Percentiles rank a stretch among this genome's conserved stretches.
phyloP scores from a whole-genome alignment of 2,113 vertebrate genomes.

The Tonatia bakeri region DNA sequence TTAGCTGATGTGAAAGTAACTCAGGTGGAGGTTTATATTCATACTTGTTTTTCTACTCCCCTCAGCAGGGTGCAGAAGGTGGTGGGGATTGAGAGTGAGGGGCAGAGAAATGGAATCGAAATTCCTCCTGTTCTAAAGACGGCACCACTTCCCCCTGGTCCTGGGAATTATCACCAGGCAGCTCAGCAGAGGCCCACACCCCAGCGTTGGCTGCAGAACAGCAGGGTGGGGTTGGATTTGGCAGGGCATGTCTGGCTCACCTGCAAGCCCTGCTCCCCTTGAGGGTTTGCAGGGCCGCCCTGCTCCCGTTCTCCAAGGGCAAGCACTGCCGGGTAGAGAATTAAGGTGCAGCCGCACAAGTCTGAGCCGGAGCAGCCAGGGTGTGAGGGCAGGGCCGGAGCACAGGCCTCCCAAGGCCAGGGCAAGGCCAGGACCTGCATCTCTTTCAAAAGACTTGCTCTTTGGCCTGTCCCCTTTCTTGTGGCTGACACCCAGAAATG shows the following conservation, averaged over 20 bases:
- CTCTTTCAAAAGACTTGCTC: neutral
- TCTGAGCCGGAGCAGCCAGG: neutral
- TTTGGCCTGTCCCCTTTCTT: neutral
- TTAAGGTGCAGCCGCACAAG: neutral
- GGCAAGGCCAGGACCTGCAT: neutral
- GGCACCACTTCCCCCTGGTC: neutral
- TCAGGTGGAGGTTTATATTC: neutral
- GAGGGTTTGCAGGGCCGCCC: neutral
- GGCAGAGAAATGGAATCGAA: neutral
- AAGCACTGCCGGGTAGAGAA: neutral
- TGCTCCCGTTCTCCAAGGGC: neutral
- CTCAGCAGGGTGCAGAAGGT: neutral
- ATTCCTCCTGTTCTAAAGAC: neutral
- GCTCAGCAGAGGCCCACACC: neutral
- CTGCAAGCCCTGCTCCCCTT: neutral
- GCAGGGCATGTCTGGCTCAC: neutral
- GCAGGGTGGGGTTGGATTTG: neutral
- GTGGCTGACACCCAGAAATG: neutral
- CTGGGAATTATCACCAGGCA: neutral
- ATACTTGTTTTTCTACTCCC: neutral
- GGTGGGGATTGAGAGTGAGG: neutral
- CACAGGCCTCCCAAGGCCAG: rapidly evolving
- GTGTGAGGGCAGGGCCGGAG: neutral
- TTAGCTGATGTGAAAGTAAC: slow-evolving; percentile 49
- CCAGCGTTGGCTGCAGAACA: rapidly evolving